A percentile compares a stretch with the other conserved stretches of the same genome.
Evolutionary conservation across 2,797 vertebrate species (phyloP).

Genomic region (Alosa sapidissima): DNA sequence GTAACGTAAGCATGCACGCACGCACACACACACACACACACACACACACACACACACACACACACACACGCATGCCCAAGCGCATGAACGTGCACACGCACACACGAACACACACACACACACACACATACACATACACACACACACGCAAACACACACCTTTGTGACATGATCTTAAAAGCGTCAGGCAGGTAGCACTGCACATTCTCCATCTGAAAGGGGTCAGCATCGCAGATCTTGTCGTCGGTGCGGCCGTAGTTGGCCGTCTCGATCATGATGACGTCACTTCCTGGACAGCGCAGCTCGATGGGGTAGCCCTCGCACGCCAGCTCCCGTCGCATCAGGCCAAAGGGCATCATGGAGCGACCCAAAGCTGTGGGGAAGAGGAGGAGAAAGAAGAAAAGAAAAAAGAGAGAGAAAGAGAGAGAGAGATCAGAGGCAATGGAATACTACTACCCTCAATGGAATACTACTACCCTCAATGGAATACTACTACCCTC

Average conservation of each 20-base stretch:
- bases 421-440: not conserved
- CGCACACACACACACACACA: not conserved
- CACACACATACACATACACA: slow-evolving; percentile 21
- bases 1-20: not conserved
- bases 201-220: slow-evolving; percentile 95
- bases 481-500: not conserved
- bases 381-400: slow-evolving; percentile 35
- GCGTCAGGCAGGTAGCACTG: slow-evolving; percentile 92
- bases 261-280: slow-evolving; percentile 93
- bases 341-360: slow-evolving; percentile 89
- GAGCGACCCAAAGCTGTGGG: slow-evolving; percentile 84
- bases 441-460: not conserved
- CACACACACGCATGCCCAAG: not conserved
- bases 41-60: not conserved
- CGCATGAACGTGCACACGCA: not conserved
- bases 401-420: not conserved
- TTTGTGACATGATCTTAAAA: slow-evolving; percentile 95
- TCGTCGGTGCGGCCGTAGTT: slow-evolving; percentile 93
- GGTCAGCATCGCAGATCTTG: slow-evolving; percentile 94
- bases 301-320: slow-evolving; percentile 94
- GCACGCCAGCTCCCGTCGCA: slow-evolving; percentile 90
- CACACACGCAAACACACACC: slow-evolving; percentile 65
- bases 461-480: not conserved
- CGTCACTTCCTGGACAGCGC: slow-evolving; percentile 92
- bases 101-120: not conserved